phyloP scores from a whole-genome alignment of 2,888 invertebrate genomes.

The Tipula unca region DNA sequence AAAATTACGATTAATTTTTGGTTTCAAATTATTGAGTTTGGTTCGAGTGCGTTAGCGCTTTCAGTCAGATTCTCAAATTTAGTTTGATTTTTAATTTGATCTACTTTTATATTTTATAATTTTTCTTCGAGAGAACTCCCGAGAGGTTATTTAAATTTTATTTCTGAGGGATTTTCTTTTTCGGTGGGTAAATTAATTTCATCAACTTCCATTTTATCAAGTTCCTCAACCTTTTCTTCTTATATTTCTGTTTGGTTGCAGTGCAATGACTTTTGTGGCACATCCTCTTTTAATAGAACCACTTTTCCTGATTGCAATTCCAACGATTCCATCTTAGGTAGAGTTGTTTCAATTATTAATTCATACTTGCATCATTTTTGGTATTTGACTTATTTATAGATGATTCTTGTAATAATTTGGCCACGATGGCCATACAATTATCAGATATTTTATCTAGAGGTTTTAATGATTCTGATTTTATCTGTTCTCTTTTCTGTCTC shows the following conservation, averaged over 20 bases:
- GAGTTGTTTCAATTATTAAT: background rate
- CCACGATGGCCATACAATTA: background rate
- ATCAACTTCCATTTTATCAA: background rate
- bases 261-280: background rate
- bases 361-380: background rate
- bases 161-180: background rate
- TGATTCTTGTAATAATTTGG: background rate
- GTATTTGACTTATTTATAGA: background rate
- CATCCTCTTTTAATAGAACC: background rate
- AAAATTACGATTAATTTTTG: constrained; percentile 8
- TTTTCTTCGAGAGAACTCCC: background rate
- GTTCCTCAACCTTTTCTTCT: background rate
- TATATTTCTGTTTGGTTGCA: background rate
- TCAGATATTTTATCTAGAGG: background rate
- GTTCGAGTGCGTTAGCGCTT: background rate
- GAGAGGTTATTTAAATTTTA: background rate
- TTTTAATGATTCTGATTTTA: background rate
- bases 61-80: background rate
- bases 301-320: background rate
- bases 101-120: background rate
- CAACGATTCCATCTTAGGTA: background rate
- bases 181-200: background rate
- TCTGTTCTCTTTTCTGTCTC: background rate
- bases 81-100: background rate
- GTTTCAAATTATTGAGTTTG: background rate